phyloP scores from a whole-genome alignment of 2,113 vertebrate genomes.

The Oxyura jamaicensis region DNA sequence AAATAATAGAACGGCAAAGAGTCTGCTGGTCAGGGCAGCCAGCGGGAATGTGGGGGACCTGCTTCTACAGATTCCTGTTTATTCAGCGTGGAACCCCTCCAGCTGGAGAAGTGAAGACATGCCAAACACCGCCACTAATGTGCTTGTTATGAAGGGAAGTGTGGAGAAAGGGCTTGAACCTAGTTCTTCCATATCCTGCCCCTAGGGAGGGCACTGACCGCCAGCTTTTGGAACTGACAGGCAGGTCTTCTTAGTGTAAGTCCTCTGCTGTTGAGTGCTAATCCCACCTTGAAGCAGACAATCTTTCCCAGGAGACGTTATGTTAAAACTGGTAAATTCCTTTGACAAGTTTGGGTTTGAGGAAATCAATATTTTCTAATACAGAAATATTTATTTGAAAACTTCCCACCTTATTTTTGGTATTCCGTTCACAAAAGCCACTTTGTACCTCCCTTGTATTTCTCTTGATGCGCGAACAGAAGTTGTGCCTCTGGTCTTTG shows the following conservation, averaged over 20 bases:
- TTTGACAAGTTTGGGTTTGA: neutral
- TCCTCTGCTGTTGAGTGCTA: neutral
- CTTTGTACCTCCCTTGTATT: neutral
- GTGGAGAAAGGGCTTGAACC: neutral
- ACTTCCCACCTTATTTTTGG: neutral
- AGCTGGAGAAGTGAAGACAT: neutral
- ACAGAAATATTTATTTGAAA: neutral
- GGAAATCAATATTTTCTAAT: neutral
- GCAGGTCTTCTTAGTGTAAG: neutral
- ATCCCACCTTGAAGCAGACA: neutral
- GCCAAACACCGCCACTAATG: neutral
- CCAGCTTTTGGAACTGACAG: neutral
- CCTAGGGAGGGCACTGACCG: neutral
- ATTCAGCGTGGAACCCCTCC: neutral
- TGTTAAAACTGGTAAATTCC: neutral
- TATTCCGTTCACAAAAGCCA: neutral
- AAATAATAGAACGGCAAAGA: neutral
- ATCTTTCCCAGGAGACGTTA: neutral
- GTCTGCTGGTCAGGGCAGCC: neutral
- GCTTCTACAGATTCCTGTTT: neutral
- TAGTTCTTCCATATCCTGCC: neutral
- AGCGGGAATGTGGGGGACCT: fast-evolving
- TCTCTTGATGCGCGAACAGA: neutral
- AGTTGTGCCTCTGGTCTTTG: neutral
- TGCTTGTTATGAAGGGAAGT: neutral